Evolutionary conservation across 53 echinoderm and acorn worm species (phyloP).

Genomic region (Temnopleurus reevesii): DNA sequence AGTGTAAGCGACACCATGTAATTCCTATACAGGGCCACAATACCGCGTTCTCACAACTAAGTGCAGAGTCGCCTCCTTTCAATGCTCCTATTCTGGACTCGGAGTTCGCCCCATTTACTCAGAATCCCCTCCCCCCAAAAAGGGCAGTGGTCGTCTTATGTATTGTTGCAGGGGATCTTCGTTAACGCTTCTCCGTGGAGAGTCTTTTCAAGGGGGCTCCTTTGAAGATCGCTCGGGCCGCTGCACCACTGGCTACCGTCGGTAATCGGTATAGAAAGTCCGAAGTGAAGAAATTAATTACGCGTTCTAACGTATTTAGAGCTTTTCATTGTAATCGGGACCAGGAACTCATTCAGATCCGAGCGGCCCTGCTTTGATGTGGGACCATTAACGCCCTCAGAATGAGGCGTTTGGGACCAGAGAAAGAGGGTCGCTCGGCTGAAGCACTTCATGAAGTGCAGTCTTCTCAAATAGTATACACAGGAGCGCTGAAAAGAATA

Average conservation of each 20-base stretch:
- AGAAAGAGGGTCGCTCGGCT: not conserved
- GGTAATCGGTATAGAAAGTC: constrained; percentile 9
- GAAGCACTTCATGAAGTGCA: not conserved
- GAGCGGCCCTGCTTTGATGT: constrained; percentile 47
- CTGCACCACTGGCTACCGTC: not conserved
- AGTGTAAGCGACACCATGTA: constrained; percentile 57
- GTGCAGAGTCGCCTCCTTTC: constrained; percentile 36
- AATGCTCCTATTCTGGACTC: constrained; percentile 21
- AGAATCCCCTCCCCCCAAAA: not conserved
- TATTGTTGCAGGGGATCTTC: not conserved
- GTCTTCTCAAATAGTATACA: not conserved
- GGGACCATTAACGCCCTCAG: constrained; percentile 36
- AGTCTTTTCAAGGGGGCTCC: not conserved
- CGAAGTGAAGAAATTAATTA: constrained; percentile 35
- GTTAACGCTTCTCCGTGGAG: constrained; percentile 6
- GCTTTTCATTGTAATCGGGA: not conserved
- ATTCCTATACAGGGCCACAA: constrained; percentile 40
- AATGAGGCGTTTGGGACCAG: constrained; percentile 23
- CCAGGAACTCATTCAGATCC: not conserved
- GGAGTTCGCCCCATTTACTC: not conserved
- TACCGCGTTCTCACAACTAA: constrained; percentile 29
- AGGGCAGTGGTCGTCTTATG: not conserved
- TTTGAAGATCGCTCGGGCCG: not conserved
- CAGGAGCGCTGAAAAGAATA: not conserved
- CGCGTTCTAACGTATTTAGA: constrained; percentile 38